phyloP scores from a whole-genome alignment of 2,113 vertebrate species.

The Apus apus region DNA sequence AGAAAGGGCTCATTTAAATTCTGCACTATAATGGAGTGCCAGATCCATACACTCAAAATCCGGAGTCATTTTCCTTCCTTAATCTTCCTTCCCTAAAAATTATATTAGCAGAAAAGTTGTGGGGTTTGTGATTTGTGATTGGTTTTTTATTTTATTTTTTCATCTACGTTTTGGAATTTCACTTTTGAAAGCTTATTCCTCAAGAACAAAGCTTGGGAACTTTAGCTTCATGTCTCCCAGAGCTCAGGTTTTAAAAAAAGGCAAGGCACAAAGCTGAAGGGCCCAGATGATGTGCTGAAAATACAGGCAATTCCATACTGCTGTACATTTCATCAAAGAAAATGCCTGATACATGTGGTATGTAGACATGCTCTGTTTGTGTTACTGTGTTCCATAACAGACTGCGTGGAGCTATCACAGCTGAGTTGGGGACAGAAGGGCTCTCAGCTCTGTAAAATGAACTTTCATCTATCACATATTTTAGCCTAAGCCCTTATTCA shows the following conservation, averaged over 20 bases:
- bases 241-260: background rate
- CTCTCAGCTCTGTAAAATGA: background rate
- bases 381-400: background rate
- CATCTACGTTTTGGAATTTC: background rate
- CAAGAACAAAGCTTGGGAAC: background rate
- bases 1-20: constrained; percentile 42
- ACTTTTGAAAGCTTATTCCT: background rate
- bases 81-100: background rate
- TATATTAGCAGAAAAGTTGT: background rate
- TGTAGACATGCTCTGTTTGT: background rate
- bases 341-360: background rate
- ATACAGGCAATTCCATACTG: background rate
- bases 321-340: background rate
- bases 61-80: background rate
- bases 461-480: background rate
- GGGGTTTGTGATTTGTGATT: background rate
- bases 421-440: background rate
- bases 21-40: background rate
- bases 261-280: background rate
- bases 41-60: background rate
- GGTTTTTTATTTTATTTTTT: background rate
- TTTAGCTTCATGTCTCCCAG: background rate
- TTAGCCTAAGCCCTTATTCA: background rate
- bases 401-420: background rate
- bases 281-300: background rate